Conservation (phyloP, 2,888 invertebrate species). For the Apotomis turbidana region DNA sequence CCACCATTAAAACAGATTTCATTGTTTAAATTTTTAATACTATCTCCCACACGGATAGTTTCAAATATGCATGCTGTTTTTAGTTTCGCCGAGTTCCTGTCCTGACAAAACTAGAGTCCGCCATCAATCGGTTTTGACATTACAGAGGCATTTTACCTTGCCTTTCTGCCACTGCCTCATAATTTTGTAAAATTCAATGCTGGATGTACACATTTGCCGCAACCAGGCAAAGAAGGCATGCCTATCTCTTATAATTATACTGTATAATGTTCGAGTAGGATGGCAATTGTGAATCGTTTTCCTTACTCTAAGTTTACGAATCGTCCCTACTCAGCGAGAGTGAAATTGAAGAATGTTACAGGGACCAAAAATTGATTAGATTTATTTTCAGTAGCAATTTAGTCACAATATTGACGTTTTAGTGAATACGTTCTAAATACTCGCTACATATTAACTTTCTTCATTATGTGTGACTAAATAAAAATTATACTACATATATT, state of each 20-base stretch:
- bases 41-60: constrained; percentile 17
- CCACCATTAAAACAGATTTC: constrained; percentile 97
- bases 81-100: no score
- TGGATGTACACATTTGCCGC: no score
- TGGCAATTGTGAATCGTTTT: no score
- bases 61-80: not conserved
- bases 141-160: not conserved
- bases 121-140: constrained; percentile 17
- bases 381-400: constrained; percentile 3
- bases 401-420: constrained; percentile 32
- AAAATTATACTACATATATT: no score
- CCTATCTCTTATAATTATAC: no score
- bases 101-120: constrained; percentile 4
- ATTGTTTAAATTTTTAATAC: constrained; percentile 71
- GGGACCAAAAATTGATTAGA: not conserved
- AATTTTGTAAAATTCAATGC: no score
- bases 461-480: not conserved
- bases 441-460: not conserved
- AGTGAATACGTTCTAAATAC: constrained; percentile 21
- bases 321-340: no score
- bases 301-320: no score
- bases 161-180: no score
- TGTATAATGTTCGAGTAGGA: not conserved
- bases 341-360: not conserved
- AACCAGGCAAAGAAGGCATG: no score